phyloP scores from a whole-genome alignment of 2,888 invertebrate species.

The Idaea biselata region DNA sequence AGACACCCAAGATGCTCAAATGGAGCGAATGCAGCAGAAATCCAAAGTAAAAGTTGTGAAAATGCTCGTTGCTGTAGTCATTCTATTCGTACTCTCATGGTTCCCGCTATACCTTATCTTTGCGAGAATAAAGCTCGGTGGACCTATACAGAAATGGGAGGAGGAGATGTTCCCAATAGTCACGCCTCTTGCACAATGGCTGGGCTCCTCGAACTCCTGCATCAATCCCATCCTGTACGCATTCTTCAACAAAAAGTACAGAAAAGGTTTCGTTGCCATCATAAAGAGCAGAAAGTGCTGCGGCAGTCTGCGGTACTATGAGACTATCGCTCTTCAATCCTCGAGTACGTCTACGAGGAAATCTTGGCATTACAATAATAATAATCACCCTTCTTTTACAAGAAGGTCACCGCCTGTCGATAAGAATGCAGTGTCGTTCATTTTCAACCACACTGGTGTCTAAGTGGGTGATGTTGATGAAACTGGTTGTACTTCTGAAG shows the following conservation, averaged over 20 bases:
- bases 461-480: slow-evolving; percentile 50
- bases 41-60: slow-evolving; percentile 97
- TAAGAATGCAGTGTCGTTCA: slow-evolving; percentile 77
- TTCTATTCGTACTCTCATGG: slow-evolving; percentile 96
- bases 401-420: slow-evolving; percentile 76
- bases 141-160: slow-evolving; percentile 87
- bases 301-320: slow-evolving; percentile 91
- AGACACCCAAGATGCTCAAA: slow-evolving; percentile 93
- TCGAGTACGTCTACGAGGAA: slow-evolving; percentile 92
- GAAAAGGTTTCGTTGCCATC: slow-evolving; percentile 93
- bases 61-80: slow-evolving; percentile 95
- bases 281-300: slow-evolving; percentile 92
- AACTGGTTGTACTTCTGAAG: slow-evolving; percentile 42
- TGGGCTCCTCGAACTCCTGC: slow-evolving; percentile 96
- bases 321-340: slow-evolving; percentile 91
- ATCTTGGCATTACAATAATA: slow-evolving; percentile 90
- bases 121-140: slow-evolving; percentile 91
- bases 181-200: slow-evolving; percentile 94
- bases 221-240: slow-evolving; percentile 97
- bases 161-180: slow-evolving; percentile 89
- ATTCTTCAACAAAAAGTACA: slow-evolving; percentile 96
- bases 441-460: slow-evolving; percentile 88
- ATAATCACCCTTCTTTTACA: slow-evolving; percentile 82
- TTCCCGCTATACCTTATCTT: slow-evolving; percentile 94
- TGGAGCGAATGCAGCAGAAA: slow-evolving; percentile 95